These are phyloP conservation scores for Hyperopisus bebe DNA, from an alignment of 2,113 vertebrate genomes.

Conservation along the genomic window DNA sequence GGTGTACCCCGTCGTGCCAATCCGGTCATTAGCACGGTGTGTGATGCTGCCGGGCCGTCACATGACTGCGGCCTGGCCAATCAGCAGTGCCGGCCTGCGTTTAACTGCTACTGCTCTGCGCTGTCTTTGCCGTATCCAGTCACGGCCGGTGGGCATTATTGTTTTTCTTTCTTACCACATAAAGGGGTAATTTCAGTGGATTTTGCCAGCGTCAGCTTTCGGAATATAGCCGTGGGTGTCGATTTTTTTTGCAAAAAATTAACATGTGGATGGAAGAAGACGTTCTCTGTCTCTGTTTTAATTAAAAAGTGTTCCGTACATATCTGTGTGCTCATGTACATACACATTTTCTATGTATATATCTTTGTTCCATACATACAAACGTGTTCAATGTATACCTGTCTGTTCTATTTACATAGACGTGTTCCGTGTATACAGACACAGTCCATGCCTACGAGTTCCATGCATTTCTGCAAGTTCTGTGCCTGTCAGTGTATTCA, in stretches of 20 bases:
- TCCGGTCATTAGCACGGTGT: conserved; percentile 61
- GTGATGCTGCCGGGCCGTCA: conserved; percentile 52
- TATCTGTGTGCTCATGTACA: background rate
- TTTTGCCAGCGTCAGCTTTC: background rate
- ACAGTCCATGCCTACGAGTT: background rate
- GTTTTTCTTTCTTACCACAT: background rate
- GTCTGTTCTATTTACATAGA: background rate
- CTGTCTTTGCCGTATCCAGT: background rate
- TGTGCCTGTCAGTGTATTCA: background rate
- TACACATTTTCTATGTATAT: background rate
- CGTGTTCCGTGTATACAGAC: background rate
- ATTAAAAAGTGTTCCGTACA: background rate
- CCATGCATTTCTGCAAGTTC: background rate
- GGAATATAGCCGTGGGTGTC: background rate
- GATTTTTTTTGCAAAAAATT: background rate
- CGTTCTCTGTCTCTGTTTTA: background rate
- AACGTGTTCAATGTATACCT: background rate
- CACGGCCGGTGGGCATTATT: background rate
- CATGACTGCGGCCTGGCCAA: conserved; percentile 56
- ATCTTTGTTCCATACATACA: background rate
- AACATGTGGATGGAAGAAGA: background rate
- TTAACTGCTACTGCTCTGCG: background rate
- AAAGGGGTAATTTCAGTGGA: background rate
- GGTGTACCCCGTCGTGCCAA: conserved; percentile 53
- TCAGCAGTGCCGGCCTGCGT: conserved; percentile 35